Base-by-base conservation (phyloP, 2,113 vertebrate species). In the Felis chaus region DNA sequence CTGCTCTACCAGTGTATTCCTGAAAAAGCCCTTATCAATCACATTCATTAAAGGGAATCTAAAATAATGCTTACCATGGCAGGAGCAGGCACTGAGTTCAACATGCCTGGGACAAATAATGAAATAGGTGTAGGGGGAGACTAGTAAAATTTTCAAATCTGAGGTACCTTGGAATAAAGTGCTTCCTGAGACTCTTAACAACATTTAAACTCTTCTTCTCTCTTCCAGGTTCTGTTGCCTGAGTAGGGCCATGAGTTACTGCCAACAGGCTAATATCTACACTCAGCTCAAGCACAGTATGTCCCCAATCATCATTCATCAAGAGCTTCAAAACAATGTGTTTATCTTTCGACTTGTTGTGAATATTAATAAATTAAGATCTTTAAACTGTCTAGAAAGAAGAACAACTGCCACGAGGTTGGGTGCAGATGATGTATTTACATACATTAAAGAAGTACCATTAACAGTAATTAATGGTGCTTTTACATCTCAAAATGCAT, bases 341-440 rank as follows among this genome's bases (percentile, higher is more conserved):
- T 91, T 98, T 98, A 97, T 96, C 87, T 95, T 94, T 92, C 91
- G 81, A 84, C 91, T 97, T 97, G 95, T 97, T 98, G 86, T 96
- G 95, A 99, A 98, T 98, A 97, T 98, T 98, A 98, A 98, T 98
- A 98, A 96, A 95, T 87, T 97, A 97, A 95, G 84, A 97, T 97
- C 90, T 94, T 96, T 96, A 97, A 97, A 79, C 94, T 96, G 90
- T 97, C 92, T 97, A 96, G 96, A 97, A 98, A 97, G 88, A 97
- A 96, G 89, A 98, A 97, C 93, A 97, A 98, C 79, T 97, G 95
- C 61, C 94, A 98, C 97, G 97, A 93, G 97, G 84, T 90, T 93
- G 91, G n/a, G 80, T 93, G 41, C 48, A 39, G 89, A 98, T 97
- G 92, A 96, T 97, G 14, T 97, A 97, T 97, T 98, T 98, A 94